These are phyloP conservation scores for Nematopogon swammerdamellus DNA, from an alignment of 2,888 invertebrate species.

Conservation along the genomic window DNA sequence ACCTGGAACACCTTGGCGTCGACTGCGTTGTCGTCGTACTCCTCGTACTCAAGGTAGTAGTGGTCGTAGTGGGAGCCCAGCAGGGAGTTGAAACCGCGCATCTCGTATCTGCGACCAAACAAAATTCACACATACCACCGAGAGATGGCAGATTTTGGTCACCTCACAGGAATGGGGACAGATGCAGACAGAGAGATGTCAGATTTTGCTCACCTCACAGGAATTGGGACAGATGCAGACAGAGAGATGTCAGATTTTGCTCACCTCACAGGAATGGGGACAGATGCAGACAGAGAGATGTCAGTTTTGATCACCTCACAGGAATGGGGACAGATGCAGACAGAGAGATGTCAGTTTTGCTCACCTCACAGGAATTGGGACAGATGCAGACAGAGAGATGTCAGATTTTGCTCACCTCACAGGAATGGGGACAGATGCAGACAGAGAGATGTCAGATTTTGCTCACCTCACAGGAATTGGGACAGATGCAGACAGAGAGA, in stretches of 20 bases:
- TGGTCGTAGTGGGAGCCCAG: constrained; percentile 97
- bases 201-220: constrained; percentile 62
- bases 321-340: constrained; percentile 68
- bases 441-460: no score
- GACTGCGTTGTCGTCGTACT: constrained; percentile 63
- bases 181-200: no score
- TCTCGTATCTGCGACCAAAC: constrained; percentile 70
- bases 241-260: no score
- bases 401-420: constrained; percentile 60
- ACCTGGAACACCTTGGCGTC: constrained; percentile 67
- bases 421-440: constrained; percentile 66
- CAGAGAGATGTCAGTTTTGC: no score
- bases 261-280: constrained; percentile 68
- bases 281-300: no score
- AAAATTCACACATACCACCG: not conserved
- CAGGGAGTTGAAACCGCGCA: constrained; percentile 89
- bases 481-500: no score
- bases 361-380: constrained; percentile 68
- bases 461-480: constrained; percentile 68
- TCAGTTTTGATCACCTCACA: constrained; percentile 60
- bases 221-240: constrained; percentile 66
- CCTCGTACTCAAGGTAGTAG: constrained; percentile 81
- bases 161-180: constrained; percentile 68
- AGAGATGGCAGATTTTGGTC: no score
- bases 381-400: no score